Evolutionary conservation across 2,113 vertebrate genomes (phyloP), one percentile per base, ranked within the genome.

Genomic region (Ranitomeya imitator): DNA sequence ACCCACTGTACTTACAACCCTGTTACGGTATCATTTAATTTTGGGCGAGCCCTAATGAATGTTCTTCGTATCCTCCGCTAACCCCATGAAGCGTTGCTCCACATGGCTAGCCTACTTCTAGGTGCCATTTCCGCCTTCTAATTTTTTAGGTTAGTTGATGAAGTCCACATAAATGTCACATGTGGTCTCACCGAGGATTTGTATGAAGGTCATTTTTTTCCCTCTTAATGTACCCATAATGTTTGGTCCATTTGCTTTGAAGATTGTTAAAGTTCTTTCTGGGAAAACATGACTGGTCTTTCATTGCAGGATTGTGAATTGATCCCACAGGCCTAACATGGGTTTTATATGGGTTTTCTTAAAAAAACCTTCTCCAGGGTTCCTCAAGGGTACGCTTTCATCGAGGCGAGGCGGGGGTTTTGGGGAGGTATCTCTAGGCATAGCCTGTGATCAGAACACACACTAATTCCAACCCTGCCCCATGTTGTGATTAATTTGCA

Each of bases 401-500:
- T 81, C 23, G 4, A 84, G 61, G 82, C 23, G 4, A 84, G 61
- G 82, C 21, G 37, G 57, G 51, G 81, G 74, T 13, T 79, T 71
- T 69, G 23, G 87, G 87, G 82, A 67, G 76, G 61, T 67, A 54
- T 89, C 73, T 84, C 52, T 61, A 89, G 82, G 96, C 96, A 96
- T 99, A 98, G 97, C 98, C 97, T 98, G 98, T 99, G 97, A 99
- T 99, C 98, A 99, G 97, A 84, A 85, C 59, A 77, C 82, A 69
- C 97, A 97, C 98, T 99, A 99, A 99, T 96, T 98, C 59, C 96
- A 96, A 95, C 97, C 96, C 96, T 96, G 97, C 97, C 98, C 97
- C 98, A 98, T 99, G 97, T 97, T 98, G 97, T 97, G 97, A 98
- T 97, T 97, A 97, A 99, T 99, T 99, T 98, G 97, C 97, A 98